Base-by-base conservation (phyloP, 2,888 invertebrate genomes). In the Volucella inanis region DNA sequence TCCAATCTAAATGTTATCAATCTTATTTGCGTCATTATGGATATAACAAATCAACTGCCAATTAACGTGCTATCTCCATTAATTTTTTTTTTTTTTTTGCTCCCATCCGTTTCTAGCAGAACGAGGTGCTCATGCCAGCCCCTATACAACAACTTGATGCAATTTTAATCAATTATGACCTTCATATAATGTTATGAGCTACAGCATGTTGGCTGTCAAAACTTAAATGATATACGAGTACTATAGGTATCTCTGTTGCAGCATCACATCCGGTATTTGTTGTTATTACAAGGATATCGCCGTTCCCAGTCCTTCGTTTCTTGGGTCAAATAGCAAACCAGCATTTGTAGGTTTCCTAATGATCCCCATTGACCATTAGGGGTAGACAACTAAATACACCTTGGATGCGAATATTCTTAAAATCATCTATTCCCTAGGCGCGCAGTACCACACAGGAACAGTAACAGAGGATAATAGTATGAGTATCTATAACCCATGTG, bases 331-430 rank as follows among this genome's bases (percentile, higher is more conserved):
- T 54, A 45, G n/a, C 31, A 47, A 49, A 47, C 22, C 12, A 55
- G 14, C 65, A 84, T 70, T 52, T 65, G 45, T 41, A 54, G 38
- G 38, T 55, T 75, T 59, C 70, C 65, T 84, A 80, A 84, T 84
- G 84, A 84, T 76, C 71, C 80, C 65, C 75, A 61, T 47, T 75
- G 68, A 75, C 79, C 80, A 70, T 84, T 70, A 79, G 70, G 79
- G 55, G 64, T 70, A 79, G 74, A 52, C 79, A 71, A 80, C 84
- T 84, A 74, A 70, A 82, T 72, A 80, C 71, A 71, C 57, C 79
- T 79, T 55, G 12, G 70, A 55, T 18, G 71, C 71, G 80, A 76
- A 84, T 71, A 52, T 68, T 59, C 18, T 38, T 61, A 55, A 50
- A 49, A 31, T 6, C 6, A 31, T 31, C 31, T 31, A 31, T 31